A percentile compares a stretch with the other conserved stretches of the same genome.
These are phyloP conservation scores for Antennarius striatus DNA, from an alignment of 2,113 vertebrate genomes.

Conservation along the genomic window DNA sequence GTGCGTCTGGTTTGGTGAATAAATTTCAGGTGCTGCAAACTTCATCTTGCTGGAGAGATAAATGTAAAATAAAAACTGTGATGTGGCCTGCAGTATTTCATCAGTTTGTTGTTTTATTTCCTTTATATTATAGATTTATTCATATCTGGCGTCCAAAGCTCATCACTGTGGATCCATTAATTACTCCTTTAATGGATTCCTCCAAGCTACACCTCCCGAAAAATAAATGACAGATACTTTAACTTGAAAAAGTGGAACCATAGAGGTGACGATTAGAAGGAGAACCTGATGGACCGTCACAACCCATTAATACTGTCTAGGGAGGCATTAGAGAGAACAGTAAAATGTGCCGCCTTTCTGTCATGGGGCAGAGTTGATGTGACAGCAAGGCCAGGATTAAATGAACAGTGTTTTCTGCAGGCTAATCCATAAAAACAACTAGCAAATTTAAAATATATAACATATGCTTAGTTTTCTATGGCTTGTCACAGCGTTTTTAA, in stretches of 20 bases:
- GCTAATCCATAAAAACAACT: background rate
- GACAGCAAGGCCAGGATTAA: slow-evolving; percentile 30
- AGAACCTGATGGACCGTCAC: slow-evolving; percentile 70
- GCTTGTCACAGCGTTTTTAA: background rate
- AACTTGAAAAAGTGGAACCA: slow-evolving; percentile 37
- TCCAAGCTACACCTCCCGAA: slow-evolving; percentile 26
- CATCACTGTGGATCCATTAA: slow-evolving; percentile 37
- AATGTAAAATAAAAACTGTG: background rate
- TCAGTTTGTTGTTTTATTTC: slow-evolving; percentile 4
- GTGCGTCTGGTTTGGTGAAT: slow-evolving; percentile 30
- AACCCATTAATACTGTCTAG: slow-evolving; percentile 75
- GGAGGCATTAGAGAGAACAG: slow-evolving; percentile 64
- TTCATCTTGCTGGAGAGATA: slow-evolving; percentile 7
- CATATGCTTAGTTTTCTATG: slow-evolving; percentile 2
- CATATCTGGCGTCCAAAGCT: slow-evolving; percentile 14
- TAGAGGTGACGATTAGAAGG: slow-evolving; percentile 55
- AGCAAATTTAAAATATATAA: background rate
- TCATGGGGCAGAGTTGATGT: slow-evolving; percentile 35
- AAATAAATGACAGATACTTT: slow-evolving; percentile 46
- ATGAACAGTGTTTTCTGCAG: background rate
- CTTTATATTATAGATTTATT: slow-evolving; percentile 10
- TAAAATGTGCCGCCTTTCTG: slow-evolving; percentile 50
- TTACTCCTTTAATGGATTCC: slow-evolving; percentile 40
- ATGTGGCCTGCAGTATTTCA: background rate
- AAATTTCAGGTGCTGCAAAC: slow-evolving; percentile 27